Evolutionary conservation across 2,797 vertebrate genomes (phyloP).

Genomic region (Monodelphis domestica): DNA sequence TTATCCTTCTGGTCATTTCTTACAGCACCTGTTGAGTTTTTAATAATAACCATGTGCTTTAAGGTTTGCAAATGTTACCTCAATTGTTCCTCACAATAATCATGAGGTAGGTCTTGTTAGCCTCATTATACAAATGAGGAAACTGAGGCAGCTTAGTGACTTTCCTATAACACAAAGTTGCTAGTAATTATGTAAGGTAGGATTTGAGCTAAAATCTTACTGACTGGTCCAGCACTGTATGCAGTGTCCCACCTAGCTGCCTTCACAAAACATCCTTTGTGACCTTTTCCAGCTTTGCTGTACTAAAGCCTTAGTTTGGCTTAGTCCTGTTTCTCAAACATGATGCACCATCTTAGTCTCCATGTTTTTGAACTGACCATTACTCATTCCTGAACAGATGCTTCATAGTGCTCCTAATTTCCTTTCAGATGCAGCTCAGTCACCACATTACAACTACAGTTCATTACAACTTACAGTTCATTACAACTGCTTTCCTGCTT

Average conservation of each 20-base stretch:
- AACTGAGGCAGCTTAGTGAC: not conserved
- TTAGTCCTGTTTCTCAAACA: not conserved
- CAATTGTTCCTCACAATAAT: too few relatives aligned
- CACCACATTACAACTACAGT: too few relatives aligned
- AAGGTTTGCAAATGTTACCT: too few relatives aligned
- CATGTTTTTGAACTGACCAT: too few relatives aligned
- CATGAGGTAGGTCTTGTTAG: too few relatives aligned
- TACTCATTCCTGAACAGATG: too few relatives aligned
- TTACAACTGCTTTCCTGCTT: not conserved
- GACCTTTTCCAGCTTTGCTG: not conserved
- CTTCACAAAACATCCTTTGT: not conserved
- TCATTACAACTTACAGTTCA: too few relatives aligned
- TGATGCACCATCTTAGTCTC: too few relatives aligned
- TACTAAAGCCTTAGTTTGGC: not conserved
- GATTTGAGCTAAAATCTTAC: not conserved
- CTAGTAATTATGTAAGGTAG: not conserved
- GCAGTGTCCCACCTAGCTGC: not conserved
- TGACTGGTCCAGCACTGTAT: not conserved
- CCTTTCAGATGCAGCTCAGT: not conserved
- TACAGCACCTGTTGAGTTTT: too few relatives aligned
- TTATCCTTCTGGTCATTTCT: too few relatives aligned
- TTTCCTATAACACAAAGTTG: too few relatives aligned
- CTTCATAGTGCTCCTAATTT: not conserved
- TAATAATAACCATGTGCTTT: not conserved
- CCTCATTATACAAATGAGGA: not conserved